Conservation (phyloP, 1,140 invertebrate genomes). For the Saccostrea echinata region DNA sequence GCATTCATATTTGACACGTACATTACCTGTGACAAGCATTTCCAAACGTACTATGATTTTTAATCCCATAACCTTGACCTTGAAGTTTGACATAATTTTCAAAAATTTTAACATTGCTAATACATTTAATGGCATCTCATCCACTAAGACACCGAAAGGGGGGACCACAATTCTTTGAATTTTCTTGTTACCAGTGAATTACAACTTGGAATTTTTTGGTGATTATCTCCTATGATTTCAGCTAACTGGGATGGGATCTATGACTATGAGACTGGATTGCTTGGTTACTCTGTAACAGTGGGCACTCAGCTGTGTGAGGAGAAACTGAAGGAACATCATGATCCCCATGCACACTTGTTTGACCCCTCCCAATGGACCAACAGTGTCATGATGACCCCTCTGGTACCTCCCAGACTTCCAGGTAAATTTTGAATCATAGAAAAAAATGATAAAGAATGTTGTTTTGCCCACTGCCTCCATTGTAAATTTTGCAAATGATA, state of each 20-base stretch:
- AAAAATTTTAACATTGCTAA: too few species aligned
- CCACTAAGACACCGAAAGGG: too few species aligned
- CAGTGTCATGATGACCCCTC: slow-evolving; percentile 58
- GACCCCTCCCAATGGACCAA: slow-evolving; percentile 68
- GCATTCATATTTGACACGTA: too few species aligned
- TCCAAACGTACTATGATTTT: too few species aligned
- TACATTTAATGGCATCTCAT: too few species aligned
- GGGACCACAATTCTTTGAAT: too few species aligned
- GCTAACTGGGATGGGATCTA: slow-evolving; percentile 71
- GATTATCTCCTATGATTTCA: slow-evolving; percentile 39
- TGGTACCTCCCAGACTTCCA: slow-evolving; percentile 28
- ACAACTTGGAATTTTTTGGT: not conserved
- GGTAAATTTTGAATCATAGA: not conserved
- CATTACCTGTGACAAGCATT: too few species aligned
- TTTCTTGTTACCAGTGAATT: too few species aligned
- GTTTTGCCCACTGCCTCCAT: not conserved
- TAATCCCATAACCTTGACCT: too few species aligned
- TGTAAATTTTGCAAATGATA: not conserved
- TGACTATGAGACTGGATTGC: slow-evolving; percentile 69
- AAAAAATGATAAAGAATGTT: not conserved
- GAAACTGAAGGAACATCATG: slow-evolving; percentile 62
- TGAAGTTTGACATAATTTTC: too few species aligned
- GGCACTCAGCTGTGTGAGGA: slow-evolving; percentile 64
- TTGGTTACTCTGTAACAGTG: slow-evolving; percentile 64
- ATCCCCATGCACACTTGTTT: slow-evolving; percentile 66